Percentiles rank a stretch among this genome's conserved stretches.
Evolutionary conservation across 2,888 invertebrate species (phyloP).

Genomic region (Cheilosia grossa): DNA sequence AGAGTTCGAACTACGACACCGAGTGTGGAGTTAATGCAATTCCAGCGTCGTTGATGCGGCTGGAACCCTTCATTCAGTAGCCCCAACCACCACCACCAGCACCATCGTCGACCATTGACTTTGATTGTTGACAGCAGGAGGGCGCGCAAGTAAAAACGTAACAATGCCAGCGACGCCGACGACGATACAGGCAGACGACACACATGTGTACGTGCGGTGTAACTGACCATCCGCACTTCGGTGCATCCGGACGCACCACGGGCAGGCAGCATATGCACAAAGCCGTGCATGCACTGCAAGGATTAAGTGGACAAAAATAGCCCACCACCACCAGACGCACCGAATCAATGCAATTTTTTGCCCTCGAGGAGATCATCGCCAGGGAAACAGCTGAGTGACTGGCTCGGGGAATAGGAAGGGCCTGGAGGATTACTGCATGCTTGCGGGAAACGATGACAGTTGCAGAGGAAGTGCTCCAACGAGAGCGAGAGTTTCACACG

Average conservation of each 20-base stretch:
- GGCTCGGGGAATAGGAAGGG: not conserved
- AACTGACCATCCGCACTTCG: slow-evolving; percentile 74
- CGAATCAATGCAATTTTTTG: slow-evolving; percentile 60
- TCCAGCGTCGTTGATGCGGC: slow-evolving; percentile 59
- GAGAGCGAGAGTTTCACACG: slow-evolving; percentile 74
- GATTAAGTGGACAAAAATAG: slow-evolving; percentile 45
- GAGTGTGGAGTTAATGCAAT: slow-evolving; percentile 68
- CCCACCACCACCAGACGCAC: slow-evolving; percentile 31
- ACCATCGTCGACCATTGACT: slow-evolving; percentile 33
- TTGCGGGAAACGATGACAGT: slow-evolving; percentile 64
- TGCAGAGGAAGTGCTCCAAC: slow-evolving; percentile 61
- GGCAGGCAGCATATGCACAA: slow-evolving; percentile 49
- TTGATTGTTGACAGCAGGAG: slow-evolving; percentile 71
- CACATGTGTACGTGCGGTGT: slow-evolving; percentile 39
- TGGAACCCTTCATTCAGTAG: slow-evolving; percentile 65
- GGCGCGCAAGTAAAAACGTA: slow-evolving; percentile 41
- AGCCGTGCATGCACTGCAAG: slow-evolving; percentile 42
- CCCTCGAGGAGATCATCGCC: slow-evolving; percentile 24
- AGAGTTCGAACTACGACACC: slow-evolving; percentile 28
- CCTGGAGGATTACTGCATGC: slow-evolving; percentile 5
- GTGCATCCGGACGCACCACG: slow-evolving; percentile 66
- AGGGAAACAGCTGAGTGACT: slow-evolving; percentile 14
- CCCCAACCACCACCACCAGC: slow-evolving; percentile 33
- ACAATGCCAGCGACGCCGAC: slow-evolving; percentile 8
- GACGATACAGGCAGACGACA: slow-evolving; percentile 30